phyloP scores from a whole-genome alignment of 2,888 invertebrate species.

The Pterobdella sp. region DNA sequence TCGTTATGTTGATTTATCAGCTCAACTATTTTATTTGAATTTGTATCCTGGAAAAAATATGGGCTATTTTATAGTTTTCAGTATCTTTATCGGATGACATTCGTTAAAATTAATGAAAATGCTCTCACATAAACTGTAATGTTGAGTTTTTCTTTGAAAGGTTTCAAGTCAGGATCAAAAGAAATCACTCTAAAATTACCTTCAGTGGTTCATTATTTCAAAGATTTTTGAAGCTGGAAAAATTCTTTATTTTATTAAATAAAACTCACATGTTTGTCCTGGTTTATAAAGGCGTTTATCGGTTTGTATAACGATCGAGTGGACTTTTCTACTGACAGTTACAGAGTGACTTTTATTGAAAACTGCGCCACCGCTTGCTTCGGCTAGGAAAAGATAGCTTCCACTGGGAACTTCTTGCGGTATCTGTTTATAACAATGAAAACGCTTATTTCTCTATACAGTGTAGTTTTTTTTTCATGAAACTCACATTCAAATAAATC shows the following conservation, averaged over 20 bases:
- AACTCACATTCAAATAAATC: neutral
- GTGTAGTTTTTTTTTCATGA: neutral
- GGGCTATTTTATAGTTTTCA: no score
- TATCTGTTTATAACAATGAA: neutral
- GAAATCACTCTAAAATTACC: slow-evolving; percentile 3
- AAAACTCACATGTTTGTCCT: slow-evolving; percentile 4
- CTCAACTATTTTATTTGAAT: neutral
- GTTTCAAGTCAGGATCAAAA: slow-evolving; percentile 4
- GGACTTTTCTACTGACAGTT: neutral
- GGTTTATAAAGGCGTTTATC: slow-evolving; percentile 15
- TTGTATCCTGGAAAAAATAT: slow-evolving; percentile 10
- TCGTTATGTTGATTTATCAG: slow-evolving; percentile 4
- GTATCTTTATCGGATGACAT: no score
- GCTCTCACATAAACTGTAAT: slow-evolving; percentile 5
- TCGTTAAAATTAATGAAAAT: neutral
- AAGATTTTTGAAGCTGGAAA: no score
- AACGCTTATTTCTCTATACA: neutral
- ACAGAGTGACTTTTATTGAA: neutral
- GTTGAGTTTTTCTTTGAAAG: neutral
- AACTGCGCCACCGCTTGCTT: neutral
- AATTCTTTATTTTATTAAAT: neutral
- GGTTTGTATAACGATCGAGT: slow-evolving; percentile 8
- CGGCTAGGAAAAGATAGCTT: neutral
- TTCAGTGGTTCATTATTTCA: no score
- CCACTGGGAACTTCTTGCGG: neutral